Percentiles rank a stretch among this genome's conserved stretches.
These are phyloP conservation scores for Aradophagus sp. DNA, from an alignment of 1,140 invertebrate species.

Conservation along the genomic window DNA sequence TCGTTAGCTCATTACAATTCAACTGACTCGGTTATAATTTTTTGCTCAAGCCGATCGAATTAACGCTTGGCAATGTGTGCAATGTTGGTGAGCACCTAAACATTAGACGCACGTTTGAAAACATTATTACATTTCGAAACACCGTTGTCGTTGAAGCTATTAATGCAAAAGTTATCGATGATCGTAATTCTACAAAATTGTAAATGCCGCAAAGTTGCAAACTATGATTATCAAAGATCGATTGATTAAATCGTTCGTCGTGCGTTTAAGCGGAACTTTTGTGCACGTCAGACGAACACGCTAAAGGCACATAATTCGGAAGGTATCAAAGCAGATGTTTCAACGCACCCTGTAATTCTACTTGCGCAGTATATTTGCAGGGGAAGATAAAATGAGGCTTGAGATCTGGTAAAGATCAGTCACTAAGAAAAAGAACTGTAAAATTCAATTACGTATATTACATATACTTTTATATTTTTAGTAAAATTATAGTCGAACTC, in stretches of 20 bases:
- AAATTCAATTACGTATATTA: too few relatives aligned
- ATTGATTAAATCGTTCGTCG: too few relatives aligned
- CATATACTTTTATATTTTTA: too few relatives aligned
- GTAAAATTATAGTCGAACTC: too few relatives aligned
- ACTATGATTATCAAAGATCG: slow-evolving; percentile 40
- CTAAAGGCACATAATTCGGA: slow-evolving; percentile 64
- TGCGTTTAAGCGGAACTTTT: slow-evolving; percentile 17
- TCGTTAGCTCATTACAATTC: too few relatives aligned
- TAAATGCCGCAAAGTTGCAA: slow-evolving; percentile 20
- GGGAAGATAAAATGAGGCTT: slow-evolving; percentile 2
- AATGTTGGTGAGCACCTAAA: too few relatives aligned
- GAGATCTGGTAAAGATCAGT: background rate
- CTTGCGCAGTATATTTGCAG: slow-evolving; percentile 13
- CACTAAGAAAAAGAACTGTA: too few relatives aligned
- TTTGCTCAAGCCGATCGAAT: too few relatives aligned
- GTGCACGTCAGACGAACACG: slow-evolving; percentile 21
- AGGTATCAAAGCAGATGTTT: slow-evolving; percentile 54
- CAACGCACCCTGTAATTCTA: slow-evolving; percentile 49
- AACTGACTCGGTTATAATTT: too few relatives aligned
- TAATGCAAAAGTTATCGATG: slow-evolving; percentile 24
- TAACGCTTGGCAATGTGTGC: too few relatives aligned
- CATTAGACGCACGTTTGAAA: background rate
- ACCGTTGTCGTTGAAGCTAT: slow-evolving; percentile 25
- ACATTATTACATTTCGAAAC: slow-evolving; percentile 6
- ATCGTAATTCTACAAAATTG: slow-evolving; percentile 43